These are phyloP conservation scores for Petrocephalus schoutedeni DNA, from an alignment of 2,797 vertebrate genomes.

Conservation along the genomic window DNA sequence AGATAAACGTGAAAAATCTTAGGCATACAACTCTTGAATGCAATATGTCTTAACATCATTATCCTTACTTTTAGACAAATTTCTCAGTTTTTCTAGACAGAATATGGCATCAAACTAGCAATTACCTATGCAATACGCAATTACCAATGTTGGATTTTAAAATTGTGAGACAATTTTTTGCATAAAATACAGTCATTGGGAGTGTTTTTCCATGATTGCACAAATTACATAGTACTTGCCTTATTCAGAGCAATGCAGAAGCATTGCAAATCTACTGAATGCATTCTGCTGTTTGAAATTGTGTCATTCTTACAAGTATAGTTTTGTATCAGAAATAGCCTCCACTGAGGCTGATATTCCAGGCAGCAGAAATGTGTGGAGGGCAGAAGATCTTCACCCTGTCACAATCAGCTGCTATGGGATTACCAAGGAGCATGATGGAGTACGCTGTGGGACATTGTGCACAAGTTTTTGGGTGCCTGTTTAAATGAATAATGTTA, in stretches of 20 bases:
- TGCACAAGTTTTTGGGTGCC: slow-evolving; percentile 19
- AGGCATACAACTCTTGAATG: background rate
- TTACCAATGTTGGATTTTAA: background rate
- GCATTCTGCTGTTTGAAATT: background rate
- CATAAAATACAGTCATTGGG: background rate
- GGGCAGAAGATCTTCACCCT: background rate
- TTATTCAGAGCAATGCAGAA: background rate
- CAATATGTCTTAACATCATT: background rate
- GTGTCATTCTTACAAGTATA: slow-evolving; percentile 15
- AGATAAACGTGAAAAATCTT: background rate
- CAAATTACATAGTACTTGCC: background rate
- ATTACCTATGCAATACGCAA: no score
- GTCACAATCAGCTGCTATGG: slow-evolving; percentile 14
- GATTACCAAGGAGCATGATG: background rate
- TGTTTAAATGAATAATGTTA: slow-evolving; percentile 26
- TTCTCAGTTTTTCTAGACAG: background rate
- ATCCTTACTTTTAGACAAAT: background rate
- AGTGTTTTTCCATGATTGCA: background rate
- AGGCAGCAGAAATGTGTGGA: background rate
- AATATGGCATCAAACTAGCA: background rate
- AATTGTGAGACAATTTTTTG: background rate
- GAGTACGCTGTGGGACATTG: background rate
- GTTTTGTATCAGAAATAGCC: background rate
- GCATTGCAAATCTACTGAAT: background rate
- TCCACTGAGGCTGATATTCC: slow-evolving; percentile 15